Conservation (phyloP, 2,797 vertebrate genomes). For the Bovichtus variegatus region DNA sequence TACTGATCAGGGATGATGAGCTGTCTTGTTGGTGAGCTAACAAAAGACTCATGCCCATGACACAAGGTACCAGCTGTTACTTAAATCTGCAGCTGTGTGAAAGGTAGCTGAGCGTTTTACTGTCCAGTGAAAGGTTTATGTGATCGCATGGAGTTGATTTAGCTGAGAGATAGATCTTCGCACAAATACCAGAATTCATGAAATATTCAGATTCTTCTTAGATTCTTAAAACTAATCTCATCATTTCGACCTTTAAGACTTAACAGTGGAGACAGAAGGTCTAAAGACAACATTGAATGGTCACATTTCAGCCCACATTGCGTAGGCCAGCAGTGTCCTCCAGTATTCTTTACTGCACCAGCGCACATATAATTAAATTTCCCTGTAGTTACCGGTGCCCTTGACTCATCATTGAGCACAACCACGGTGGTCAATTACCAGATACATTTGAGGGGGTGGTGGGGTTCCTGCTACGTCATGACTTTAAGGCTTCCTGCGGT, state of each 20-base stretch:
- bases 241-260: not conserved
- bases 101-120: slow-evolving; percentile 25
- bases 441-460: slow-evolving; percentile 18
- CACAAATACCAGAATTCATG: not conserved
- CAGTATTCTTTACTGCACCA: slow-evolving; percentile 48
- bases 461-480: slow-evolving; percentile 21
- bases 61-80: slow-evolving; percentile 11
- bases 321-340: slow-evolving; percentile 39
- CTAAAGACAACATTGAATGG: slow-evolving; percentile 5
- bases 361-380: slow-evolving; percentile 61
- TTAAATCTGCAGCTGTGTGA: slow-evolving; percentile 8
- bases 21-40: slow-evolving; percentile 32
- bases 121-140: slow-evolving; percentile 25
- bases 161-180: not conserved
- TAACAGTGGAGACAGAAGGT: slow-evolving; percentile 8
- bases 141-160: slow-evolving; percentile 7
- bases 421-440: slow-evolving; percentile 47
- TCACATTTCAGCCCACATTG: slow-evolving; percentile 49
- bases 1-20: slow-evolving; percentile 61
- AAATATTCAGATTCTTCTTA: not conserved
- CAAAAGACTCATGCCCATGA: slow-evolving; percentile 27
- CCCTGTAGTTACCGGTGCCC: slow-evolving; percentile 61
- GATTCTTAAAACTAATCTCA: slow-evolving; percentile 27
- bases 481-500: slow-evolving; percentile 23
- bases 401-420: slow-evolving; percentile 68